Conservation (phyloP, 30 jellyfish, hydroid and myxozoan genomes). For the Pelagia noctiluca region DNA sequence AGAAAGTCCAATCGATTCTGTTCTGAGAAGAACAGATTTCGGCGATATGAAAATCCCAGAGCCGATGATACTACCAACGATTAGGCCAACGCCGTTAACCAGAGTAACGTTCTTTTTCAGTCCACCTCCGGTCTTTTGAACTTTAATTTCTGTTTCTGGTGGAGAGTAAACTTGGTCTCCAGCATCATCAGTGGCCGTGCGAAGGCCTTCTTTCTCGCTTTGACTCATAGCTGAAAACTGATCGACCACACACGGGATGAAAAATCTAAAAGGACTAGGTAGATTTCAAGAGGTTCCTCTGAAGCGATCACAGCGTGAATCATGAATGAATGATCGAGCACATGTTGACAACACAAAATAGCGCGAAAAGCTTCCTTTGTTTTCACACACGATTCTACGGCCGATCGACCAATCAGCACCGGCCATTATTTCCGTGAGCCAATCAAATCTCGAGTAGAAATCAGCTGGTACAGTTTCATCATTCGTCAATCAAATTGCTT, state of each 20-base stretch:
- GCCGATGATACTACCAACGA: conserved; percentile 91
- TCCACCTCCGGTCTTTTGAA: conserved; percentile 22
- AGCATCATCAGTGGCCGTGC: conserved; percentile 73
- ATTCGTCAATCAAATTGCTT: too few species aligned
- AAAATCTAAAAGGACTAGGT: not conserved
- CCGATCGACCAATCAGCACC: not conserved
- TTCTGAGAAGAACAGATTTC: conserved; percentile 47
- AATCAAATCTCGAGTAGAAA: not conserved
- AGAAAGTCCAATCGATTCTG: conserved; percentile 80
- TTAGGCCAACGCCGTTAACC: conserved; percentile 80
- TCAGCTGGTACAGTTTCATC: conserved; percentile 1
- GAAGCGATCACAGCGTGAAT: conserved; percentile 1
- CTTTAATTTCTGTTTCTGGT: conserved; percentile 60
- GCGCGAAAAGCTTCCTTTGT: conserved; percentile 5
- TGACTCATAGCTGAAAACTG: conserved; percentile 44
- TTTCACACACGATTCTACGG: not conserved
- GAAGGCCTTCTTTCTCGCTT: conserved; percentile 70
- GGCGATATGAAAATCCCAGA: conserved; percentile 89
- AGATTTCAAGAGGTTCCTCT: not conserved
- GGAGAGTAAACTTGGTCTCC: conserved; percentile 62
- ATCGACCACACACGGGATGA: not conserved
- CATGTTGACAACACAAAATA: conserved; percentile 5
- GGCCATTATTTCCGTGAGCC: not conserved
- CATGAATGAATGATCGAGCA: not conserved
- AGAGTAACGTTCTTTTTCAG: conserved; percentile 73